Percentiles rank a stretch among this genome's conserved stretches.
These are phyloP conservation scores for Kuschelorhynchus macadamiae DNA, from an alignment of 2,888 invertebrate genomes.

Conservation along the genomic window DNA sequence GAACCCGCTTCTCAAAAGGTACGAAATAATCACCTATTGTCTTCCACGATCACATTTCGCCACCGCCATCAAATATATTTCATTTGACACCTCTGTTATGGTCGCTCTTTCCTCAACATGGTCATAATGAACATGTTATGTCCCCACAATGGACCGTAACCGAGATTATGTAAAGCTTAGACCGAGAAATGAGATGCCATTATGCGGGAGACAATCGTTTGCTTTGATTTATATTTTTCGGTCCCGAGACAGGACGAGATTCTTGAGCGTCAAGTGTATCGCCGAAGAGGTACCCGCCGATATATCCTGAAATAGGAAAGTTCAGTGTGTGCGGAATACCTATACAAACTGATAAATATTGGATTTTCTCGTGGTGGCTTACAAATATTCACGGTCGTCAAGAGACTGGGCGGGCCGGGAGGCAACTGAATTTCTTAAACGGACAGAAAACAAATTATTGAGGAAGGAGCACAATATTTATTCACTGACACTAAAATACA, in stretches of 20 bases:
- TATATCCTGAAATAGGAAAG: not conserved
- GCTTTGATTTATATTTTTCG: conserved; percentile 39
- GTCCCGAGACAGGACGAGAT: conserved; percentile 31
- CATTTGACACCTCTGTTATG: conserved; percentile 38
- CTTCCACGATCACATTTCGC: conserved; percentile 25
- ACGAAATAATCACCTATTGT: conserved; percentile 44
- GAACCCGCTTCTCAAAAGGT: conserved; percentile 19
- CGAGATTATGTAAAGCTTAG: conserved; percentile 60
- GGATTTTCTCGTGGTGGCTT: no score
- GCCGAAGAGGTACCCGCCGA: not conserved
- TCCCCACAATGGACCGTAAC: conserved; percentile 58
- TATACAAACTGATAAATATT: no score
- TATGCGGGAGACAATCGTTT: conserved; percentile 41
- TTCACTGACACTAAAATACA: no score
- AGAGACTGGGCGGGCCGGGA: no score
- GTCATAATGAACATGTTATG: conserved; percentile 63
- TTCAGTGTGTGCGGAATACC: no score
- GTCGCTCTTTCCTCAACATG: conserved; percentile 55
- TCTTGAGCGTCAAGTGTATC: conserved; percentile 31
- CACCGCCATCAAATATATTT: conserved; percentile 36
- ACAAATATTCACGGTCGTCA: no score
- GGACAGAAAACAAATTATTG: no score
- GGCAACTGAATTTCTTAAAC: no score
- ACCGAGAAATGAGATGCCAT: conserved; percentile 39
- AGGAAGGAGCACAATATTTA: no score